Evolutionary conservation across 2,113 vertebrate species (phyloP).

Genomic region (Hiodon alosoides): DNA sequence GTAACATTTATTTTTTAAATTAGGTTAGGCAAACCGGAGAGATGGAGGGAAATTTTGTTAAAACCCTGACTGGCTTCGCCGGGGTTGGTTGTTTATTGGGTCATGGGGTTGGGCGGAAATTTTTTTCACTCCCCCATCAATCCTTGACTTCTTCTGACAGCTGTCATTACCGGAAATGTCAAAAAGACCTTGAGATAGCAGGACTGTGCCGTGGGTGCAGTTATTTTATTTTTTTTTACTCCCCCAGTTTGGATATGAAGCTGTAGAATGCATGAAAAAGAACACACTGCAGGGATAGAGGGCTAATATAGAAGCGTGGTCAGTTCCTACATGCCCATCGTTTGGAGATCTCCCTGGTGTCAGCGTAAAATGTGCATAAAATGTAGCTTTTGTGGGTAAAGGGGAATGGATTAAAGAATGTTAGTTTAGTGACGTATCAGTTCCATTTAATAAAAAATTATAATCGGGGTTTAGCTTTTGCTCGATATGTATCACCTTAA

Average conservation of each 20-base stretch:
- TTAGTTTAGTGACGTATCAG: too few species aligned
- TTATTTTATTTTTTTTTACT: not conserved
- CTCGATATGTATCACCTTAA: not conserved
- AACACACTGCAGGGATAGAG: too few species aligned
- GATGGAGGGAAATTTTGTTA: constrained; percentile 24
- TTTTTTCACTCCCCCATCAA: constrained; percentile 23
- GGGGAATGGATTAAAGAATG: too few species aligned
- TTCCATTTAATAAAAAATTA: too few species aligned
- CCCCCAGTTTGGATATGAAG: not conserved
- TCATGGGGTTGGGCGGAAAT: constrained; percentile 30
- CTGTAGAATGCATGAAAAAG: not conserved
- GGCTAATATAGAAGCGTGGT: too few species aligned
- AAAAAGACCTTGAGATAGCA: constrained; percentile 26
- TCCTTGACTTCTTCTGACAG: constrained; percentile 46
- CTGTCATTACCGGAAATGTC: constrained; percentile 53
- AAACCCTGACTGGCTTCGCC: not conserved
- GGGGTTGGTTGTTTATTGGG: constrained; percentile 11
- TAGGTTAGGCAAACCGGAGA: constrained; percentile 45
- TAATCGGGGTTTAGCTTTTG: too few species aligned
- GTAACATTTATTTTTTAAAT: constrained; percentile 61
- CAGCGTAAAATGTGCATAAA: too few species aligned
- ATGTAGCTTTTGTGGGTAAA: too few species aligned
- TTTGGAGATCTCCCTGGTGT: too few species aligned
- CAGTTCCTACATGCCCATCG: too few species aligned
- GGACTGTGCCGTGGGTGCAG: not conserved